Percentiles rank a stretch among this genome's conserved stretches.
Evolutionary conservation across 2,888 invertebrate genomes (phyloP).

Genomic region (Noctuana brunneofusca): DNA sequence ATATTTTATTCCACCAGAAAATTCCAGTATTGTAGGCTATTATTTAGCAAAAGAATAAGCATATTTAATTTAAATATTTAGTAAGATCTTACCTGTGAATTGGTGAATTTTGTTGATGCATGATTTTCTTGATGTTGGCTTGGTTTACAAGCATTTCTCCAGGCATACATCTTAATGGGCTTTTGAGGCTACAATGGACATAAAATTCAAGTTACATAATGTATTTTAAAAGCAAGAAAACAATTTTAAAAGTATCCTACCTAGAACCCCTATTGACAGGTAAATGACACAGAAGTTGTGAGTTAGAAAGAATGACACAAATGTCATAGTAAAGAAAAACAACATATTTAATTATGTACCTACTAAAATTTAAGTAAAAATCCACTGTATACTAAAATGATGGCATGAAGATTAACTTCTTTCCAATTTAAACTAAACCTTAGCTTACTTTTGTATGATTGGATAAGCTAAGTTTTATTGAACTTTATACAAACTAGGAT

Average conservation of each 20-base stretch:
- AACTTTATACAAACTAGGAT: not conserved
- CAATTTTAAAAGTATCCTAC: slow-evolving; percentile 29
- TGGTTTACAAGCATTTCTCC: not conserved
- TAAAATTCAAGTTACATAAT: slow-evolving; percentile 12
- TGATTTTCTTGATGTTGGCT: slow-evolving; percentile 8
- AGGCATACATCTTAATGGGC: slow-evolving; percentile 15
- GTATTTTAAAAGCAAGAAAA: slow-evolving; percentile 15
- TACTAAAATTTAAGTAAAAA: not conserved
- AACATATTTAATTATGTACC: not conserved
- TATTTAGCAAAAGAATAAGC: not conserved
- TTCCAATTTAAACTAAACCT: not conserved
- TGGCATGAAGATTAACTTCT: not conserved
- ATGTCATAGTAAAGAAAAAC: slow-evolving; percentile 28
- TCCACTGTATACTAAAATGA: not conserved
- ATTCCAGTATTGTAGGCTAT: not conserved
- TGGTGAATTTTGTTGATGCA: slow-evolving; percentile 7
- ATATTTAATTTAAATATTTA: slow-evolving; percentile 5
- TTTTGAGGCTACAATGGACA: slow-evolving; percentile 16
- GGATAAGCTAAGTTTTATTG: not conserved
- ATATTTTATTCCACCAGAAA: not conserved
- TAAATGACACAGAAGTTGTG: slow-evolving; percentile 28
- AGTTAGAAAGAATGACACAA: slow-evolving; percentile 19
- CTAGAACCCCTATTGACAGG: slow-evolving; percentile 13
- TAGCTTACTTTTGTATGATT: not conserved
- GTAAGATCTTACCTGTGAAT: slow-evolving; percentile 23